phyloP scores from a whole-genome alignment of 2,888 invertebrate species.

The Lymantria dispar region DNA sequence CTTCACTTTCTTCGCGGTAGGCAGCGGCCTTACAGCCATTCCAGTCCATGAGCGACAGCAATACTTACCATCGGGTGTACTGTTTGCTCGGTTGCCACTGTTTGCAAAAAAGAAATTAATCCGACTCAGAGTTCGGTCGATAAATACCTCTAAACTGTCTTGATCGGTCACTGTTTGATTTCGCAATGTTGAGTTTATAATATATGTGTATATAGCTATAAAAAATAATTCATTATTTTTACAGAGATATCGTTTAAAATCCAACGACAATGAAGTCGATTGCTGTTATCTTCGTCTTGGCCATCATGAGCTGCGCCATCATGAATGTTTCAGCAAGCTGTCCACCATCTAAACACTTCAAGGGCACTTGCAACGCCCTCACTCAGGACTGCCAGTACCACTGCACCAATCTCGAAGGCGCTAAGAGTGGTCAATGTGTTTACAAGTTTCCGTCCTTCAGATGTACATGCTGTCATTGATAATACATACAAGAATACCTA shows the following conservation, averaged over 20 bases:
- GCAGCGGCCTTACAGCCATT: too few relatives aligned
- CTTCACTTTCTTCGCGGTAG: too few relatives aligned
- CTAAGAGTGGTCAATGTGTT: constrained; percentile 9
- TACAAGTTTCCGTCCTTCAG: constrained; percentile 3
- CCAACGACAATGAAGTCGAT: constrained; percentile 1
- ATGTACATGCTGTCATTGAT: constrained; percentile 3
- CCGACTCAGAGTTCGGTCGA: too few relatives aligned
- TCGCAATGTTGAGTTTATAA: too few relatives aligned
- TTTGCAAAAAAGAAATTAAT: too few relatives aligned
- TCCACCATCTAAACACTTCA: constrained; percentile 3
- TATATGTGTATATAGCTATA: too few relatives aligned
- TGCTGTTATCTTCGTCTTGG: background rate
- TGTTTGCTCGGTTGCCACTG: too few relatives aligned
- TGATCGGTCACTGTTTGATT: too few relatives aligned
- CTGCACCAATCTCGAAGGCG: constrained; percentile 6
- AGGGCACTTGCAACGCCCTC: constrained; percentile 12
- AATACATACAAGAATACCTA: too few relatives aligned
- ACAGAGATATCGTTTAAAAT: background rate
- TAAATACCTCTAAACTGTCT: too few relatives aligned
- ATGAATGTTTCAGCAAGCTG: background rate
- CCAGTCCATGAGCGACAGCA: too few relatives aligned
- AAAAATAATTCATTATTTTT: background rate
- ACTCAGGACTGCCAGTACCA: constrained; percentile 7
- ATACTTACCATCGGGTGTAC: too few relatives aligned
- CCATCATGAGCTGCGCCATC: constrained; percentile 4